phyloP scores from a whole-genome alignment of 2,113 vertebrate species.

The Hemichromis elongatus region DNA sequence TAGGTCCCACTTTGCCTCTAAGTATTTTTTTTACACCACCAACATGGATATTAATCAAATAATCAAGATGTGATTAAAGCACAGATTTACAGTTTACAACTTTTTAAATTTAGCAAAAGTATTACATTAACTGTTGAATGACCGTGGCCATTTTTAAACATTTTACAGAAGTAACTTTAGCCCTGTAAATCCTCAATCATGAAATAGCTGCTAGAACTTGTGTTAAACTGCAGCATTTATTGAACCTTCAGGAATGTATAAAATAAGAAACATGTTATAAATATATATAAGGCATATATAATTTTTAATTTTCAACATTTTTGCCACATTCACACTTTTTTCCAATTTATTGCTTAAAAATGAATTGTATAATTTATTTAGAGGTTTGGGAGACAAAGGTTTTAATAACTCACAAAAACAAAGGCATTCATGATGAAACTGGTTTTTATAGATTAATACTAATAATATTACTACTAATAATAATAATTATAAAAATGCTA shows the following conservation, averaged over 20 bases:
- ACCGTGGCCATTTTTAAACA: neutral
- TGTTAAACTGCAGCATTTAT: neutral
- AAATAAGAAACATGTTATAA: neutral
- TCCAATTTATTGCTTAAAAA: neutral
- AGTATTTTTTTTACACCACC: neutral
- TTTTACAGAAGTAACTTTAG: neutral
- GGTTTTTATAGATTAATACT: neutral
- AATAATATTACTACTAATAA: neutral
- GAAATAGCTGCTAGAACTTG: neutral
- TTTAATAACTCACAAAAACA: neutral
- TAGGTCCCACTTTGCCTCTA: neutral
- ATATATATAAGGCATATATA: neutral
- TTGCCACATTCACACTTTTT: neutral
- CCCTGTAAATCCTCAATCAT: neutral
- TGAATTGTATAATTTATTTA: neutral
- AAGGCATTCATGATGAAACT: neutral
- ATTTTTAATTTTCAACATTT: neutral
- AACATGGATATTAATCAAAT: neutral
- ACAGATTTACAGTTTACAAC: neutral
- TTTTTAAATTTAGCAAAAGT: neutral
- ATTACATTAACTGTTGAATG: neutral
- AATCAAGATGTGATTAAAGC: neutral
- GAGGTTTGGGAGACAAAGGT: neutral
- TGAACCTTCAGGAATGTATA: neutral
- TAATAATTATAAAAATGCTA: too few species aligned